Conservation (phyloP, 2,113 vertebrate species). For the Rhinoptilus africanus region DNA sequence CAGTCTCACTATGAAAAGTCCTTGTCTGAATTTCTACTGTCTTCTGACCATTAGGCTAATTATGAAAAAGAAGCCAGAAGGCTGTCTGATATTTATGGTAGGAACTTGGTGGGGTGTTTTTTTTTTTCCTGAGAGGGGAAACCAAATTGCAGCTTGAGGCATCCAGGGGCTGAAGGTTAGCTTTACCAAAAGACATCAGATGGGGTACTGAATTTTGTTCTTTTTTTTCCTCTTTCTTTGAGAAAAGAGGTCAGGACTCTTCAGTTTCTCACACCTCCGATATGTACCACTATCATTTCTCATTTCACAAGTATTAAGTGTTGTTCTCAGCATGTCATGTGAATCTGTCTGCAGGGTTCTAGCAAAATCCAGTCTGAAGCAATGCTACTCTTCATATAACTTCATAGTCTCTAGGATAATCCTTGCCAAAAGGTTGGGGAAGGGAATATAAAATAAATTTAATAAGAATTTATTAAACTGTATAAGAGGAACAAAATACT, state of each 20-base stretch:
- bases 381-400: neutral
- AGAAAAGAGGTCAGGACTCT: neutral
- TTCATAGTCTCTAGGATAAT: neutral
- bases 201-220: neutral
- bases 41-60: neutral
- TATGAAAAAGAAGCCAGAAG: neutral
- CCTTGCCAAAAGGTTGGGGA: neutral
- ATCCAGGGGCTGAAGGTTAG: neutral
- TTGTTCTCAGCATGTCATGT: fast-evolving
- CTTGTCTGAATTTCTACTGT: neutral
- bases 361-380: neutral
- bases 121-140: neutral
- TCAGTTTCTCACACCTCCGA: neutral
- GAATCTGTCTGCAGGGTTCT: neutral
- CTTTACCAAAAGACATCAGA: neutral
- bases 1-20: neutral
- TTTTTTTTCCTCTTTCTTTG: neutral
- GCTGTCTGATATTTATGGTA: neutral
- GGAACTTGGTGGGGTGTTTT: neutral
- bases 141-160: neutral
- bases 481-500: neutral
- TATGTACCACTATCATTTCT: neutral
- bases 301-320: neutral
- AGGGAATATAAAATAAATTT: neutral
- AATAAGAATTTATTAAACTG: neutral